These are phyloP conservation scores for Spea multiplicata DNA, from an alignment of 2,113 vertebrate species.

Conservation along the genomic window DNA sequence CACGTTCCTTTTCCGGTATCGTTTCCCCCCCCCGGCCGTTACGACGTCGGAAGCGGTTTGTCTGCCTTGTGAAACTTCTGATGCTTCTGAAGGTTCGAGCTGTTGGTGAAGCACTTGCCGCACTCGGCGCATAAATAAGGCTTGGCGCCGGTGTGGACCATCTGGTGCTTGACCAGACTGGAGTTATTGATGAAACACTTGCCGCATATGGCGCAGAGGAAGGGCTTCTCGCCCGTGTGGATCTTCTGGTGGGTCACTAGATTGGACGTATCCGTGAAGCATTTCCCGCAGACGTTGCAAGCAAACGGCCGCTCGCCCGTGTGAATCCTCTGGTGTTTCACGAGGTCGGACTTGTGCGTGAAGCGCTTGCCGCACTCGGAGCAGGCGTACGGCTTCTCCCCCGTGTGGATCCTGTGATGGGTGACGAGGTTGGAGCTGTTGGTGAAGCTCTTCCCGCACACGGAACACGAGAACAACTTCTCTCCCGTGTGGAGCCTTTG, in stretches of 20 bases:
- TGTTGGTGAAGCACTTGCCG: slow-evolving; percentile 53
- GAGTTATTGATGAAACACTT: slow-evolving; percentile 56
- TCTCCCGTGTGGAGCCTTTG: neutral
- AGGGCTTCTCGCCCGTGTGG: slow-evolving; percentile 57
- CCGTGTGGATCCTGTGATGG: slow-evolving; percentile 2
- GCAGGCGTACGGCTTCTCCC: slow-evolving; percentile 6
- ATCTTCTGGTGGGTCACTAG: slow-evolving; percentile 11
- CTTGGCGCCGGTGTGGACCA: slow-evolving; percentile 55
- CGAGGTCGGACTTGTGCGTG: neutral
- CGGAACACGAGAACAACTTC: slow-evolving; percentile 1
- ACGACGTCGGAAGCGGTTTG: neutral
- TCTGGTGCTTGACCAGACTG: slow-evolving; percentile 53
- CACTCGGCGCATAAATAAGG: slow-evolving; percentile 58
- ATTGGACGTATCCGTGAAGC: slow-evolving; percentile 8
- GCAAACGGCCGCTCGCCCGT: slow-evolving; percentile 20
- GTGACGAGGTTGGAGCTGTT: slow-evolving; percentile 8
- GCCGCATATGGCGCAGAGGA: slow-evolving; percentile 56
- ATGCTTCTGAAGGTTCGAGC: slow-evolving; percentile 51
- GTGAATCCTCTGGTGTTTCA: slow-evolving; percentile 17
- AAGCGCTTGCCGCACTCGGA: slow-evolving; percentile 15
- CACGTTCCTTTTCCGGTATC: no score
- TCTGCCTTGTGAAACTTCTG: slow-evolving; percentile 1
- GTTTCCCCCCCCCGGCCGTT: neutral
- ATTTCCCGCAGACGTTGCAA: slow-evolving; percentile 21
- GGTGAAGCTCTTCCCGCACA: slow-evolving; percentile 30